These are phyloP conservation scores for Cynaeus angustus DNA, from an alignment of 2,888 invertebrate species.

Conservation along the genomic window DNA sequence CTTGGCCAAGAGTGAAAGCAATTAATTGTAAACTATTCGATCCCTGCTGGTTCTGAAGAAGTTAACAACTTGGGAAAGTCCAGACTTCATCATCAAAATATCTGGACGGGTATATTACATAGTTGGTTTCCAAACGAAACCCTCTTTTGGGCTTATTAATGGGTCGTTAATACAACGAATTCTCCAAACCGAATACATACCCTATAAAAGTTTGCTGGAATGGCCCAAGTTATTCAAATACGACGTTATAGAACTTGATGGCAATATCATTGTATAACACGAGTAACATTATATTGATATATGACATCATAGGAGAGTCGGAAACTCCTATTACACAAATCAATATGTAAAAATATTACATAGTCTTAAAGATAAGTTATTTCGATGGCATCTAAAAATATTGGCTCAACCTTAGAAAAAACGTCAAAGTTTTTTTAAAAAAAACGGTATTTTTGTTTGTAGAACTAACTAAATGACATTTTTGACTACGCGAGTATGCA, in stretches of 20 bases:
- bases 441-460: not conserved
- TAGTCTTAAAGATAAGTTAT: slow-evolving; percentile 42
- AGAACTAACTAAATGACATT: slow-evolving; percentile 17
- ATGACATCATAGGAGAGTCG: slow-evolving; percentile 56
- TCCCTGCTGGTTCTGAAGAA: slow-evolving; percentile 38
- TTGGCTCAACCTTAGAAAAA: not conserved
- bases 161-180: slow-evolving; percentile 39
- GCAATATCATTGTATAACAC: slow-evolving; percentile 55
- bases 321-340: slow-evolving; percentile 54
- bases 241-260: slow-evolving; percentile 43
- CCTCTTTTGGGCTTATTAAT: slow-evolving; percentile 40
- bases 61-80: slow-evolving; percentile 39
- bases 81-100: slow-evolving; percentile 38
- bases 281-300: slow-evolving; percentile 57
- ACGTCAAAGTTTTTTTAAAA: too few species aligned
- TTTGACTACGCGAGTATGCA: slow-evolving; percentile 31
- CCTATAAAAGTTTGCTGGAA: slow-evolving; percentile 46
- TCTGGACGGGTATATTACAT: slow-evolving; percentile 39
- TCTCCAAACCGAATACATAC: slow-evolving; percentile 27
- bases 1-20: slow-evolving; percentile 35
- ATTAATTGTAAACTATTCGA: slow-evolving; percentile 43
- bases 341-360: slow-evolving; percentile 55
- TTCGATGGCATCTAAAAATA: slow-evolving; percentile 41
- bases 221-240: slow-evolving; percentile 46
- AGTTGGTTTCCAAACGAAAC: slow-evolving; percentile 36